A percentile compares a stretch with the other conserved stretches of the same genome.
These are phyloP conservation scores for Botia almorhae DNA, from an alignment of 2,797 vertebrate genomes.

Conservation along the genomic window DNA sequence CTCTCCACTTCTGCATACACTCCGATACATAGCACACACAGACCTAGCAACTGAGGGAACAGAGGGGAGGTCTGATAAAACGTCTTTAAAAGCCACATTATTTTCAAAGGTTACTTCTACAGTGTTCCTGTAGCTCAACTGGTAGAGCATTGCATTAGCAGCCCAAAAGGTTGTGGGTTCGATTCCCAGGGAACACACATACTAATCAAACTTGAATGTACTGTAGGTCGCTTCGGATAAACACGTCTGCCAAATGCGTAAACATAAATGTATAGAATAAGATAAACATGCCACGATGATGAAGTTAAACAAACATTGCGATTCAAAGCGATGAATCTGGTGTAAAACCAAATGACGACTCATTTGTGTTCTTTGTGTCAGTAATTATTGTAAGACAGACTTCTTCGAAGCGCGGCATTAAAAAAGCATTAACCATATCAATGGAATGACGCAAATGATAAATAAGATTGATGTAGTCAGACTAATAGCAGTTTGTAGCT, in stretches of 20 bases:
- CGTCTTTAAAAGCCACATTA: neutral
- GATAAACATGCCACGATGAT: neutral
- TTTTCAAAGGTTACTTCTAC: neutral
- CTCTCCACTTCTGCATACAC: constrained; percentile 89
- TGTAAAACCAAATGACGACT: neutral
- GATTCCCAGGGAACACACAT: too few species aligned
- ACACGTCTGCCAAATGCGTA: too few species aligned
- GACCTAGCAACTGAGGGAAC: constrained; percentile 80
- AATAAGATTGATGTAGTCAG: constrained; percentile 30
- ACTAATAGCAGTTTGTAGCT: constrained; percentile 4
- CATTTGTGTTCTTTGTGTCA: neutral
- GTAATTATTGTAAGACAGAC: neutral
- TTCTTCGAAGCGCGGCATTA: constrained; percentile 3
- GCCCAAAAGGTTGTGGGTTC: too few species aligned
- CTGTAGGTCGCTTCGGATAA: too few species aligned
- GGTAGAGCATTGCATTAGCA: too few species aligned
- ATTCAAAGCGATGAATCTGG: neutral
- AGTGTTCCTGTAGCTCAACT: too few species aligned
- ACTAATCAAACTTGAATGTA: too few species aligned
- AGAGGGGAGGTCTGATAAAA: neutral
- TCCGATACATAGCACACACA: constrained; percentile 85
- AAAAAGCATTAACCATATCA: constrained; percentile 13
- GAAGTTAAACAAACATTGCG: neutral
- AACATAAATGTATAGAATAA: neutral
- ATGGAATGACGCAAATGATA: constrained; percentile 20